phyloP scores from a whole-genome alignment of 1,140 invertebrate genomes.

The Acromyrmex charruanus region DNA sequence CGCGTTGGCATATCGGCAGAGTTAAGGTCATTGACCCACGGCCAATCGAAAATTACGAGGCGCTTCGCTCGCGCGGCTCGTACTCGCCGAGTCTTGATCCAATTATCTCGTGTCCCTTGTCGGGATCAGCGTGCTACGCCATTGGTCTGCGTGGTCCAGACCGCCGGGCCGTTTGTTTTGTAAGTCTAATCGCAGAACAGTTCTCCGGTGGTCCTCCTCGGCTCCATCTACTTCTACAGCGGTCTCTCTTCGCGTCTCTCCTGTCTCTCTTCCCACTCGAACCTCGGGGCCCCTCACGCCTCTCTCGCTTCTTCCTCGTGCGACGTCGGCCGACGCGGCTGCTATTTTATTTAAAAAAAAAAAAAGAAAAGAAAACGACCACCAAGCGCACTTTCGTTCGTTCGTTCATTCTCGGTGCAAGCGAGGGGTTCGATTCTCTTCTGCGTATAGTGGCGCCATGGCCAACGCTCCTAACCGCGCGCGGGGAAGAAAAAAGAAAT shows the following conservation, averaged over 20 bases:
- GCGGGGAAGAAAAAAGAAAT: conserved; percentile 61
- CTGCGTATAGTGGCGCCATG: conserved; percentile 83
- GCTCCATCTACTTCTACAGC: conserved; percentile 57
- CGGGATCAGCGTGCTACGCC: conserved; percentile 84
- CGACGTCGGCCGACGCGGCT: conserved; percentile 71
- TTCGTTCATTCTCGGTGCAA: conserved; percentile 59
- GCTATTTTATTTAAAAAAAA: conserved; percentile 82
- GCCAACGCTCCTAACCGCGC: conserved; percentile 80
- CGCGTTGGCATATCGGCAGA: conserved; percentile 24
- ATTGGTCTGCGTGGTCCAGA: conserved; percentile 82
- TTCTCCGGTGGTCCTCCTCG: conserved; percentile 82
- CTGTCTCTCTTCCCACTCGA: conserved; percentile 31
- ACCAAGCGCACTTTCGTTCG: conserved; percentile 75
- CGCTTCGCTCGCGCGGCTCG: conserved; percentile 60
- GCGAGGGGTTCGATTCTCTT: conserved; percentile 58
- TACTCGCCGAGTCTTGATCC: conserved; percentile 80
- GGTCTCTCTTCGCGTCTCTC: conserved; percentile 23
- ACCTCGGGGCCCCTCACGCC: conserved; percentile 53
- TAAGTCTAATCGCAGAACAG: conserved; percentile 86
- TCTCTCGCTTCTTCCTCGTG: conserved; percentile 67
- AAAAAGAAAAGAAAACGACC: conserved; percentile 80
- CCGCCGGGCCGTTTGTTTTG: conserved; percentile 86
- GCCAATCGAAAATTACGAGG: conserved; percentile 74
- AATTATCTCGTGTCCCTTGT: conserved; percentile 86
- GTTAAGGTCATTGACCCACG: conserved; percentile 74